Conservation (phyloP, 2,113 vertebrate genomes). For the Mormyrus iriodes region DNA sequence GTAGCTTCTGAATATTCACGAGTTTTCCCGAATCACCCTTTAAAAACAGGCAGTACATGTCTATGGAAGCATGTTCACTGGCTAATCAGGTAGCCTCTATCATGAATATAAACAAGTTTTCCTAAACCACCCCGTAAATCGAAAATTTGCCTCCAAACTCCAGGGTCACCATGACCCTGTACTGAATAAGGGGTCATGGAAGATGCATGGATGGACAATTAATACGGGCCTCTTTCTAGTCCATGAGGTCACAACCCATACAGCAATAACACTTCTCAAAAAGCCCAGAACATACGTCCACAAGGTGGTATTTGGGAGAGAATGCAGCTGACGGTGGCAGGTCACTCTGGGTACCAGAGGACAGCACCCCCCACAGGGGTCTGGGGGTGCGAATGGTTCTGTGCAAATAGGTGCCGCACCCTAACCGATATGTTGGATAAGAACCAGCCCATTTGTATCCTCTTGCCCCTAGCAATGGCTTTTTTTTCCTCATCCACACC, state of each 20-base stretch:
- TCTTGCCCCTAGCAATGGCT: neutral
- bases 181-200: neutral
- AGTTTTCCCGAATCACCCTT: neutral
- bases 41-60: too few species aligned
- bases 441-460: neutral
- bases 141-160: neutral
- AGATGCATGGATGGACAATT: neutral
- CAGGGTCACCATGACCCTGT: neutral
- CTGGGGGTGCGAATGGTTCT: neutral
- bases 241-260: neutral
- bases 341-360: neutral
- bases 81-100: neutral
- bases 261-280: neutral
- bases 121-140: neutral
- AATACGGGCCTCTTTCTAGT: neutral
- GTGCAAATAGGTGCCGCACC: neutral
- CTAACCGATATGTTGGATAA: neutral
- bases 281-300: neutral
- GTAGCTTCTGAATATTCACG: neutral
- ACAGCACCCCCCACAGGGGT: neutral
- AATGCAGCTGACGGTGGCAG: neutral
- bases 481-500: neutral
- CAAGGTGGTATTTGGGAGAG: neutral
- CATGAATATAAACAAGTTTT: neutral
- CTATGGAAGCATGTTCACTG: too few species aligned